Base-by-base conservation (phyloP, 2,797 vertebrate genomes). In the Poecilia wingei region DNA sequence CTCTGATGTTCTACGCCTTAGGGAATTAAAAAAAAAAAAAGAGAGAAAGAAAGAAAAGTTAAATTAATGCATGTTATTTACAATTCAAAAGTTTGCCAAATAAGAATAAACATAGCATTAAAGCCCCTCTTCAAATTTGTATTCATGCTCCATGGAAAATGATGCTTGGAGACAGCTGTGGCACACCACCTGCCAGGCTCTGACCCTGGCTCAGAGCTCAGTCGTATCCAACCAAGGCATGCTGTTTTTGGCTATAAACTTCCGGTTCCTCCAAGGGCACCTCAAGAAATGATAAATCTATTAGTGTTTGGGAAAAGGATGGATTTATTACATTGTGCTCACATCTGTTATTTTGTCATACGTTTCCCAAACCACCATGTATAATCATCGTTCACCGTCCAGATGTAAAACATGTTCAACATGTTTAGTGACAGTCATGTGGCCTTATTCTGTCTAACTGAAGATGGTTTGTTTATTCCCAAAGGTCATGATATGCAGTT, bases 131-230 rank as follows among this genome's bases (percentile, higher is more conserved):
- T 61, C 51, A 76, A 81, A 84, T 90, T 66, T 76, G 51, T 71
- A 66, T 79, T 84, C 72, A 49, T 80, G 64, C 55, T 74, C 74
- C 72, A 77, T 43, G 84, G 86, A 85, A 86, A 79, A 76, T 75
- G 75, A 90, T 87, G 74, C 85, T 82, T 73, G 41, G 81, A 82
- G 86, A 82, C 88, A 90, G 86, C 86, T 84, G 86, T 82, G 84
- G n/a, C 78, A 76, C 77, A 75, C 84, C 91, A 91, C 77, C 85
- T 91, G 88, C 81, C 81, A 81, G 83, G 80, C 77, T 90, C 70
- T 87, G 79, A 91, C 82, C 88, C 88, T 45, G 77, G 83, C 83
- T 70, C 79, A 28, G 70, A 84, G 82, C 86, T 88, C 90, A 85
- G 80, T 84, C 91, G 86, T 74, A 80, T 82, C 76, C 81, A 86